Conservation (phyloP, 1,140 invertebrate species). For the Bombus waltoni region DNA sequence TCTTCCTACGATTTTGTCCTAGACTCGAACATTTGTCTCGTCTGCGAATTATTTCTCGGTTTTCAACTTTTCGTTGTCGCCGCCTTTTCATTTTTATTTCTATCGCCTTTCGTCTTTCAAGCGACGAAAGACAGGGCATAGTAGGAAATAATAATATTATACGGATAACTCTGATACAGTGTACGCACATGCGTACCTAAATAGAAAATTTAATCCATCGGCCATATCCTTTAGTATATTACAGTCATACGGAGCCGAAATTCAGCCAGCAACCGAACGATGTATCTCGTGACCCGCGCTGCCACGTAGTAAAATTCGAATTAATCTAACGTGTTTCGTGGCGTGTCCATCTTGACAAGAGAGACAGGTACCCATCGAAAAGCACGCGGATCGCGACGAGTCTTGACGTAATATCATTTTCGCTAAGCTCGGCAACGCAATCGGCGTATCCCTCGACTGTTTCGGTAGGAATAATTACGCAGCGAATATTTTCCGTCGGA, state of each 20-base stretch:
- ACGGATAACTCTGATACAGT: neutral
- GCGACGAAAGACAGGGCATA: too few species aligned
- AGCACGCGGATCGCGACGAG: neutral
- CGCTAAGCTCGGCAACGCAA: neutral
- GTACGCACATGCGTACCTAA: fast-evolving
- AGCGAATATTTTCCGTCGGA: neutral
- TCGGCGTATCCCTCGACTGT: neutral
- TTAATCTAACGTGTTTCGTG: neutral
- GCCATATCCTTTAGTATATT: neutral
- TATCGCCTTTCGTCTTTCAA: too few species aligned
- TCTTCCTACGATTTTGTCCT: neutral
- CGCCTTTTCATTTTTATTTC: neutral
- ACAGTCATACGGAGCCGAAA: neutral
- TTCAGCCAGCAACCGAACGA: neutral
- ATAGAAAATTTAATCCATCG: neutral
- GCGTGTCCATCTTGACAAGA: neutral
- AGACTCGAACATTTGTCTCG: constrained; percentile 2
- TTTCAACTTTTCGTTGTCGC: neutral
- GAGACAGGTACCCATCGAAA: neutral
- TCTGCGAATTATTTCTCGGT: neutral
- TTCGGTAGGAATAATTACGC: neutral
- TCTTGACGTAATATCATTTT: neutral
- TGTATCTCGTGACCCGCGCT: neutral
- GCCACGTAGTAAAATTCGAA: constrained; percentile 1
- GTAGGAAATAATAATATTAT: neutral